phyloP scores from a whole-genome alignment of 1,140 invertebrate genomes.

The Leptinotarsa lineolata region DNA sequence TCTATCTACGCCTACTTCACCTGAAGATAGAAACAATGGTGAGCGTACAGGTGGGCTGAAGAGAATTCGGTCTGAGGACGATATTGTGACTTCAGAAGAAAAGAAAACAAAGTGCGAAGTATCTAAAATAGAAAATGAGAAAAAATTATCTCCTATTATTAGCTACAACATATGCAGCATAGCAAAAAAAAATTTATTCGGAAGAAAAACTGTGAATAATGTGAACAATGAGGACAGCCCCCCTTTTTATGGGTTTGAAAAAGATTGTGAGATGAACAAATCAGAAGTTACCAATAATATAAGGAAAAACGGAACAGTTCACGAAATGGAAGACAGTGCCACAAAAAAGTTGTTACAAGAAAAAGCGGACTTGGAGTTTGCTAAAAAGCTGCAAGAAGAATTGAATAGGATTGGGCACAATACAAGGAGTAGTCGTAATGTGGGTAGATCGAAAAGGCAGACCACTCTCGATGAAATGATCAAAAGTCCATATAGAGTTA shows the following conservation, averaged over 20 bases:
- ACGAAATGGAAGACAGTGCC: neutral
- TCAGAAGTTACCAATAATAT: constrained; percentile 8
- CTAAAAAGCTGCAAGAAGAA: constrained; percentile 44
- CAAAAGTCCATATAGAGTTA: constrained; percentile 26
- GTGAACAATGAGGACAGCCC: neutral
- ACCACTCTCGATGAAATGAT: constrained; percentile 38
- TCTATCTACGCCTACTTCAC: neutral
- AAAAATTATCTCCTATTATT: constrained; percentile 11
- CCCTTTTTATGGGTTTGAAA: constrained; percentile 29
- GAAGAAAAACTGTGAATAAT: constrained; percentile 1
- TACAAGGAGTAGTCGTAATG: constrained; percentile 23
- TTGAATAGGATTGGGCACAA: constrained; percentile 33
- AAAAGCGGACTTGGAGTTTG: constrained; percentile 44
- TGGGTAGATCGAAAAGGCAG: constrained; percentile 32
- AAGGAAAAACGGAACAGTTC: neutral
- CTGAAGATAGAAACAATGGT: neutral
- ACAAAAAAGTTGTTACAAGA: constrained; percentile 38
- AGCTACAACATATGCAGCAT: neutral
- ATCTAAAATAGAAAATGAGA: neutral
- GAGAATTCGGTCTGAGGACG: constrained; percentile 1
- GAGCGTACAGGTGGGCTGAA: neutral
- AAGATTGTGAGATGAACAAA: neutral
- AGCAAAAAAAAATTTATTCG: neutral
- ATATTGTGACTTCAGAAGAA: neutral
- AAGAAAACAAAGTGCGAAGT: constrained; percentile 15